Conservation (phyloP, 2,888 invertebrate genomes). For the Cosmorhoe ocellata region DNA sequence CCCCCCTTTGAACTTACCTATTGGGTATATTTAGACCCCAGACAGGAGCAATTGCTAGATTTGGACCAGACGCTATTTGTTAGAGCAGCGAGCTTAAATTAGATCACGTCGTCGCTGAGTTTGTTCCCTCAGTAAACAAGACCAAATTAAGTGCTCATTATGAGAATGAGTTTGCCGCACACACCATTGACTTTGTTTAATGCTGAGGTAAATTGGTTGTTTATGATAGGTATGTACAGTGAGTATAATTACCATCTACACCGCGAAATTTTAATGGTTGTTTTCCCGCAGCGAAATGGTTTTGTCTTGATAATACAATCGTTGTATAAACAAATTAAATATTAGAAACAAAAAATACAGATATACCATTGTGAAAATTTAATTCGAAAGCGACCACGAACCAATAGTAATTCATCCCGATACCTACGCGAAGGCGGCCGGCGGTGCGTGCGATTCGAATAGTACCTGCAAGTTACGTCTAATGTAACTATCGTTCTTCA, state of each 20-base stretch:
- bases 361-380: too few species aligned
- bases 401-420: neutral
- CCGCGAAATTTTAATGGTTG: too few species aligned
- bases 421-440: too few species aligned
- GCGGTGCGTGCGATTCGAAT: too few species aligned
- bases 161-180: conserved; percentile 14
- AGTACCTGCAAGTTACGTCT: too few species aligned
- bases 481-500: too few species aligned
- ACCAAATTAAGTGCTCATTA: conserved; percentile 28
- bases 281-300: too few species aligned
- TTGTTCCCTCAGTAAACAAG: conserved; percentile 32
- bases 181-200: conserved; percentile 5
- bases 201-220: neutral
- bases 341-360: too few species aligned
- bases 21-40: conserved; percentile 34
- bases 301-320: too few species aligned
- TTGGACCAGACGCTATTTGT: conserved; percentile 42
- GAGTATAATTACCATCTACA: neutral
- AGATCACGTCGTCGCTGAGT: conserved; percentile 48
- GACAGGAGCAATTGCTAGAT: conserved; percentile 22
- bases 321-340: too few species aligned
- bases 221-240: neutral
- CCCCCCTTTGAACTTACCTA: conserved; percentile 25
- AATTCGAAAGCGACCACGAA: too few species aligned
- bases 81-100: conserved; percentile 46